A percentile compares a stretch with the other conserved stretches of the same genome.
Conservation (phyloP, 2,113 vertebrate species). For the Verasper variegatus region DNA sequence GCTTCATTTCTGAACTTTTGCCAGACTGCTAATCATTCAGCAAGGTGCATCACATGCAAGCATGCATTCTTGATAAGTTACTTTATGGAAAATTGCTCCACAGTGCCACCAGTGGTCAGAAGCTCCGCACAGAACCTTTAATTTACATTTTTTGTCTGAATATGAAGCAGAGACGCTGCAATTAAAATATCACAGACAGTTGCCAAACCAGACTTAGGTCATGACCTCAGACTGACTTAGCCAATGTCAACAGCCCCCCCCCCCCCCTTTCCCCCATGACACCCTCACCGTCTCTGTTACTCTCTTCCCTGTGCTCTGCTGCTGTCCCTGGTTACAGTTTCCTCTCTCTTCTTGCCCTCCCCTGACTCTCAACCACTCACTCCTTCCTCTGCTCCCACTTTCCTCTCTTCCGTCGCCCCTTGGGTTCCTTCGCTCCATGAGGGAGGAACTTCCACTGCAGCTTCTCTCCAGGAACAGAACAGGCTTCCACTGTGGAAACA, state of each 20-base stretch:
- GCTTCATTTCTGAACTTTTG: too few species aligned
- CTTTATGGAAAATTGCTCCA: neutral
- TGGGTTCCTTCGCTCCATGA: constrained; percentile 68
- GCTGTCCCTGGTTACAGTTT: constrained; percentile 14
- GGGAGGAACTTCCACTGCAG: constrained; percentile 74
- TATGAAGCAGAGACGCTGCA: neutral
- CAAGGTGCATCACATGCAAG: too few species aligned
- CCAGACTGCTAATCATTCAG: too few species aligned
- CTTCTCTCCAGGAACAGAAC: constrained; percentile 75
- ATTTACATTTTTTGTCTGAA: neutral
- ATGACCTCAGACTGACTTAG: constrained; percentile 45
- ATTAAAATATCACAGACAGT: constrained; percentile 19
- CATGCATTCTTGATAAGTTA: too few species aligned
- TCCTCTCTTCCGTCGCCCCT: constrained; percentile 36
- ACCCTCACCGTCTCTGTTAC: neutral
- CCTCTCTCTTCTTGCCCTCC: constrained; percentile 43
- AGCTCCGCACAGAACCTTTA: neutral
- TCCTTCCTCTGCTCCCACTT: constrained; percentile 68
- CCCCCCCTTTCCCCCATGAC: neutral
- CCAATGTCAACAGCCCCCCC: constrained; percentile 10
- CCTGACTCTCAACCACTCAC: constrained; percentile 67
- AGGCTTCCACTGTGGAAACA: constrained; percentile 79
- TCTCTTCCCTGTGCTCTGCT: neutral
- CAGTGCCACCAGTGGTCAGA: constrained; percentile 3
- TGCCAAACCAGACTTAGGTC: constrained; percentile 27